phyloP scores from a whole-genome alignment of 2,888 invertebrate species.

The Oithona nana region DNA sequence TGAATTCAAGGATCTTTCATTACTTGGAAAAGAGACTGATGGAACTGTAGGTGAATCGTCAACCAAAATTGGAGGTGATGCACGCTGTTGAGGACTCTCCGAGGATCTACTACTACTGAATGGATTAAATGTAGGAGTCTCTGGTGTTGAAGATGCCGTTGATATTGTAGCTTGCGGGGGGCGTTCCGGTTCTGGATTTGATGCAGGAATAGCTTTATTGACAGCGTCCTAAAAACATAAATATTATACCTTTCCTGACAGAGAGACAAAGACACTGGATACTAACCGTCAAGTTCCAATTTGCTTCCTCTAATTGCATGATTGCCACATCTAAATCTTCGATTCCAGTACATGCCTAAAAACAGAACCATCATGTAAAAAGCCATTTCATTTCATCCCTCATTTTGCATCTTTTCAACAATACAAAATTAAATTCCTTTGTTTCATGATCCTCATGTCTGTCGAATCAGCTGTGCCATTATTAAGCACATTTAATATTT shows the following conservation, averaged over 20 bases:
- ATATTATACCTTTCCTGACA: not conserved
- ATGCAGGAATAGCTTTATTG: constrained; percentile 10
- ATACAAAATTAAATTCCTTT: no score
- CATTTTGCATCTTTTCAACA: no score
- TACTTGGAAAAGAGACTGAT: no score
- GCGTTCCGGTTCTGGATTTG: not conserved
- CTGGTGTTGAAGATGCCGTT: not conserved
- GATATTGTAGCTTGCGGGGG: not conserved
- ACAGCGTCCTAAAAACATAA: constrained; percentile 12
- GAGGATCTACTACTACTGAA: not conserved
- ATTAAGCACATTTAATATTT: not conserved
- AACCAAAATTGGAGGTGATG: not conserved
- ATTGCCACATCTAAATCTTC: constrained; percentile 15
- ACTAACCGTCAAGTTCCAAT: constrained; percentile 7
- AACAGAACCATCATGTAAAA: not conserved
- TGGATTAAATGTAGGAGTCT: not conserved
- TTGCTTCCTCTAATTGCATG: constrained; percentile 7
- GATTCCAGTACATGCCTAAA: constrained; percentile 15
- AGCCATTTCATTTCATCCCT: not conserved
- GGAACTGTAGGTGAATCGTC: not conserved
- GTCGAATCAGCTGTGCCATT: not conserved
- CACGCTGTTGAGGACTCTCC: not conserved
- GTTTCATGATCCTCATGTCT: no score
- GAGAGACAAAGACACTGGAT: not conserved
- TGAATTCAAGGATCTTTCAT: no score